Evolutionary conservation across 2,888 invertebrate species (phyloP).

Genomic region (Acrobasis repandana): DNA sequence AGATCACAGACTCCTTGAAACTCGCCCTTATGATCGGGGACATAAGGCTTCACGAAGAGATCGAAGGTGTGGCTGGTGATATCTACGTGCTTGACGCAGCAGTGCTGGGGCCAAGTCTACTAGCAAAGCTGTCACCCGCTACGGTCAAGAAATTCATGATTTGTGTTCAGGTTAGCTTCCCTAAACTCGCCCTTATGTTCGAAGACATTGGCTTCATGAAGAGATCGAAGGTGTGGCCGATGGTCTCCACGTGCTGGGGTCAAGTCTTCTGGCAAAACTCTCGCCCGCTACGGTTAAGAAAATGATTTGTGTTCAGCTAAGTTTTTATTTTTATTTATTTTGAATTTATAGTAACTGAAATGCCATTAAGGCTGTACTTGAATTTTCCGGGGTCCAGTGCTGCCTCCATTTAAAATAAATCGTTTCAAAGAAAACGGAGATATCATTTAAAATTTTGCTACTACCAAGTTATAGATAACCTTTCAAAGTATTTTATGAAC

Average conservation of each 20-base stretch:
- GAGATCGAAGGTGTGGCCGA: constrained; percentile 91
- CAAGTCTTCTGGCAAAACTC: constrained; percentile 90
- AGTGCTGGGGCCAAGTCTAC: constrained; percentile 88
- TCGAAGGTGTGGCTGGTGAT: constrained; percentile 91
- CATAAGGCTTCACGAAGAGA: constrained; percentile 88
- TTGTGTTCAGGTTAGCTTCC: constrained; percentile 86
- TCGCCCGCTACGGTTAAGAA: constrained; percentile 91
- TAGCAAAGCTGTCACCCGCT: constrained; percentile 90
- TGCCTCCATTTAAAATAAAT: no score
- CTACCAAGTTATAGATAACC: no score
- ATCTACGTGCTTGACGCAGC: constrained; percentile 91
- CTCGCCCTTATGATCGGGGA: constrained; percentile 93
- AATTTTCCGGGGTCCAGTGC: no score
- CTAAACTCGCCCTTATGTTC: constrained; percentile 92
- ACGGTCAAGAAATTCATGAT: constrained; percentile 92
- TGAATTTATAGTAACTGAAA: no score
- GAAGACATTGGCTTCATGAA: constrained; percentile 90
- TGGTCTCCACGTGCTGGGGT: constrained; percentile 90
- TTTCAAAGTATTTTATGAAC: no score
- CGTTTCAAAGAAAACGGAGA: no score
- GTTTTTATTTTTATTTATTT: constrained; percentile 78
- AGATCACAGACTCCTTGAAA: constrained; percentile 89
- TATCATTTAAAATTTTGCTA: no score
- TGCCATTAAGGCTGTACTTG: no score
- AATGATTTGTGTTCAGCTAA: constrained; percentile 89